Evolutionary conservation across 2,113 vertebrate species (phyloP), one percentile per base, ranked within the genome.

Genomic region (Plecotus auritus): DNA sequence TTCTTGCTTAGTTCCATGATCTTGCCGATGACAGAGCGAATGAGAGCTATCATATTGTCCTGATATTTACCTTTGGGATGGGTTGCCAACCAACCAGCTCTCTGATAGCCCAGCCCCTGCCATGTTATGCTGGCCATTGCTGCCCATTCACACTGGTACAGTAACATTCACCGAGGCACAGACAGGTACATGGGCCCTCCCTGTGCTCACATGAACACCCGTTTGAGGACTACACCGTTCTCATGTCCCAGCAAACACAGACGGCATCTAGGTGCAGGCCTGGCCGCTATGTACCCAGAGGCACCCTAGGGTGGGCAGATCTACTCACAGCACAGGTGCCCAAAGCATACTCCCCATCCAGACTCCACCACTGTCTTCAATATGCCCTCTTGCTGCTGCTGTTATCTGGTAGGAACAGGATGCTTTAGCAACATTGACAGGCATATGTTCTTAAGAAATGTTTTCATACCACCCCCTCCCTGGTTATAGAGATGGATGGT

Each of bases 91-190:
- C 7, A 49, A 10, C 26, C 7, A 49, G 37, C 56, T 72, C 30
- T 45, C 64, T 22, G 54, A 17, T 42, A 56, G 28, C 37, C 61
- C 72, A 26, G 4, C 32, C 37, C 59, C 56, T 69, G 59, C 26
- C n/a, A 13, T 7, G 1, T n/a, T 4, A 5, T 28, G 32, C 4
- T 23, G 64, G 35, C 40, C 70, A 67, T 1, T 0, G 1, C 26
- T 49, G 23, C 23, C 11, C 18, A 7, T 7, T 51, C 45, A n/a
- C 7, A 17, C 9, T 3, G 6, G n/a, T 17, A 5, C 2, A 4
- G 26, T 11, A 40, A 1, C 23, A 35, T 4, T 7, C 66, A 61
- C 59, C 10, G 30, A 80, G 54, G 69, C 30, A 76, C 73, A 45
- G 6, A 2, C 0, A 5, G 37, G 56, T 16, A 47, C 26, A 30